Evolutionary conservation across 2,888 invertebrate genomes (phyloP).

Genomic region (Parnassius mnemosyne): DNA sequence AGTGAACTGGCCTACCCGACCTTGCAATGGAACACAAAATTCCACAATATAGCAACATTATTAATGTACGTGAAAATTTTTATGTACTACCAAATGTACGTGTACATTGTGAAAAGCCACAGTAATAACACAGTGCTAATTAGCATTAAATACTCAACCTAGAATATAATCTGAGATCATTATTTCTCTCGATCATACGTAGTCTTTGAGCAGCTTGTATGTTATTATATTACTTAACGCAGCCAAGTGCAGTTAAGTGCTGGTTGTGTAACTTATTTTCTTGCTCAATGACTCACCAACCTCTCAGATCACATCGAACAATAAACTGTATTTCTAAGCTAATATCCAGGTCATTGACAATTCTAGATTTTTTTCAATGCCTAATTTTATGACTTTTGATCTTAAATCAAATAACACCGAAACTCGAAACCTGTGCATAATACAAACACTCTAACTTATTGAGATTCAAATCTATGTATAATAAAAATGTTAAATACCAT

Average conservation of each 20-base stretch:
- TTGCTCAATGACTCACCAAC: constrained; percentile 9
- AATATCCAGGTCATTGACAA: constrained; percentile 18
- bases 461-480: too few relatives aligned
- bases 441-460: background rate
- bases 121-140: background rate
- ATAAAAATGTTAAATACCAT: too few relatives aligned
- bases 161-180: background rate
- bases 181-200: background rate
- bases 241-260: constrained; percentile 2
- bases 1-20: background rate
- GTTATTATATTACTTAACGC: constrained; percentile 13
- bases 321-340: constrained; percentile 1
- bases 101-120: background rate
- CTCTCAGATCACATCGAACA: constrained; percentile 9
- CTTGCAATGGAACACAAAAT: background rate
- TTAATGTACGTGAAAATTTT: background rate
- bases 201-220: constrained; percentile 7
- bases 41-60: background rate
- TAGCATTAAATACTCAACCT: background rate
- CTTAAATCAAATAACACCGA: background rate
- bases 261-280: constrained; percentile 11
- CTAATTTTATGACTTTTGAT: background rate
- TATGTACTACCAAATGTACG: too few relatives aligned
- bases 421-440: background rate
- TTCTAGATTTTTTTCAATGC: constrained; percentile 1